Evolutionary conservation across 2,797 vertebrate species (phyloP), one percentile per base, ranked within the genome.

Genomic region (Coregonus suidteri): DNA sequence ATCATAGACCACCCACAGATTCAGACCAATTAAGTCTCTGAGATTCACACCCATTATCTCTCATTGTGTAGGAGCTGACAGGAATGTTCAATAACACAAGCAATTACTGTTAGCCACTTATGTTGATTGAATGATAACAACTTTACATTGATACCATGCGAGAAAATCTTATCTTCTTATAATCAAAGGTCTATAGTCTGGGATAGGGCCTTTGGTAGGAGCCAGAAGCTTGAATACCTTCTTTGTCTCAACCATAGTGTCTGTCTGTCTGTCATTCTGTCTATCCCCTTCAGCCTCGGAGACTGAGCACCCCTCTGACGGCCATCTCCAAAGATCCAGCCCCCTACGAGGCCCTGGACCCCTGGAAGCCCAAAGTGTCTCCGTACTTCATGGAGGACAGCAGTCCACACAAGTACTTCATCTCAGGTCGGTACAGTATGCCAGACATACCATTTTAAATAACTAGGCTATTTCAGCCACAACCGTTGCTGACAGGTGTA

Each of bases 321-420:
- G 59, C 80, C 3, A 75, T 86, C 41, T 77, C 84, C 3, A 85
- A 83, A 56, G 85, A 91, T 7, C 37, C 83, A 1, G 18, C 84
- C n/a, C 65, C 72, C 5, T 87, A 81, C 25, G 37, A 81, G 25
- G 13, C 88, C 3, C 71, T 20, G 0, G 0, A 31, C 11, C 47
- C 80, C 16, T 92, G 89, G 85, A 81, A 71, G 25, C 77, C 88
- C 0, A 41, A 37, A 5, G 83, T 65, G 47, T 94, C 87, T 6
- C 93, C 94, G 0, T 94, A 94, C 75, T 83, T 81, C 30, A 93
- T 95, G 94, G 93, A 95, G 15, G 93, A 95, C n/a, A 85, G 81
- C 37, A 87, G 94, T 53, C 95, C 94, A 0, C 78, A 86, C 41
- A 96, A 95, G 80, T 93, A 91, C 87, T 97, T 96, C 77, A 94